Evolutionary conservation across 2,113 vertebrate species (phyloP).

Genomic region (Grammomys surdaster): DNA sequence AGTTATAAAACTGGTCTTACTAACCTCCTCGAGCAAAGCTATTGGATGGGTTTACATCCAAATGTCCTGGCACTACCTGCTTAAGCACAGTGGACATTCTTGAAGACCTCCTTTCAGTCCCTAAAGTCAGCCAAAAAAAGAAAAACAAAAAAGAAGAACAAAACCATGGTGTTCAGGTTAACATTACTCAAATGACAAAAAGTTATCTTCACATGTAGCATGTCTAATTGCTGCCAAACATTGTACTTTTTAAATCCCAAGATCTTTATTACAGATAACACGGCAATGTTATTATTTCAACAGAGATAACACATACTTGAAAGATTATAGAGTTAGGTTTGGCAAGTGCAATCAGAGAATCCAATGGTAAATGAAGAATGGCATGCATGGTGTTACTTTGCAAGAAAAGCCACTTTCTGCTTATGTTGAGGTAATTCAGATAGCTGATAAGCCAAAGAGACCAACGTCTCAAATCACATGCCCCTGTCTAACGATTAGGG

Average conservation of each 20-base stretch:
- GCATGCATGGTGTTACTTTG: slow-evolving; percentile 86
- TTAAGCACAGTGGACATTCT: slow-evolving; percentile 93
- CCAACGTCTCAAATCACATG: slow-evolving; percentile 83
- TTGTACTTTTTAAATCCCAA: slow-evolving; percentile 77
- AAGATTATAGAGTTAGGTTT: slow-evolving; percentile 85
- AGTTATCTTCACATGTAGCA: slow-evolving; percentile 78
- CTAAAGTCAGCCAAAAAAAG: slow-evolving; percentile 90
- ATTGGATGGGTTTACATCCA: slow-evolving; percentile 97
- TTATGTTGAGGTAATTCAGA: slow-evolving; percentile 80
- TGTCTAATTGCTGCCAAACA: slow-evolving; percentile 84
- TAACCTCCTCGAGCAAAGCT: slow-evolving; percentile 98
- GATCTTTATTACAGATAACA: slow-evolving; percentile 81
- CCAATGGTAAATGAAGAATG: slow-evolving; percentile 87
- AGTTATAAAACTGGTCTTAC: slow-evolving; percentile 90
- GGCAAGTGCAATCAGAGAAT: slow-evolving; percentile 84
- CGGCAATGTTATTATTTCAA: slow-evolving; percentile 75
- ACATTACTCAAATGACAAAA: slow-evolving; percentile 85
- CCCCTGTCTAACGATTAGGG: slow-evolving; percentile 81
- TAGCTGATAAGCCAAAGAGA: slow-evolving; percentile 83
- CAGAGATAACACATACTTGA: slow-evolving; percentile 81
- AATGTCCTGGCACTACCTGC: slow-evolving; percentile 97
- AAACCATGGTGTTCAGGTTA: slow-evolving; percentile 82
- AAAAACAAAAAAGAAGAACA: slow-evolving; percentile 78
- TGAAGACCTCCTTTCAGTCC: slow-evolving; percentile 94
- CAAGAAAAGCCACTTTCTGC: slow-evolving; percentile 84